Conservation (phyloP, 2,888 invertebrate genomes). For the Watsonalla binaria region DNA sequence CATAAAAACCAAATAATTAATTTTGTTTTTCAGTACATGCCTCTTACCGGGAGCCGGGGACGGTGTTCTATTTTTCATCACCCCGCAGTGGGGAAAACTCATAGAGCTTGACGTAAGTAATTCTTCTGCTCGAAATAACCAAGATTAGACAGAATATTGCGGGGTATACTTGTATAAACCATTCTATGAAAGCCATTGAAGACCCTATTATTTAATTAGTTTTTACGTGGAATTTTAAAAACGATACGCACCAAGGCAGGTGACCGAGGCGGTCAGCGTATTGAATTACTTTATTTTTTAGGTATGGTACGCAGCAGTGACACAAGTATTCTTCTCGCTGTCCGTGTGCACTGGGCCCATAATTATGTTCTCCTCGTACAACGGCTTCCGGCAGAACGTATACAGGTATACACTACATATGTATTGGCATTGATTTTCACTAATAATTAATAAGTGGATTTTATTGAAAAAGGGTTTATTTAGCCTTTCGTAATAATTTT, state of each 20-base stretch:
- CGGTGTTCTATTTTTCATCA: slow-evolving; percentile 87
- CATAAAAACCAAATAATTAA: no score
- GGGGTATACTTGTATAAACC: no score
- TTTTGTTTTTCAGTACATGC: slow-evolving; percentile 63
- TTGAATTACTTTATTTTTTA: slow-evolving; percentile 26
- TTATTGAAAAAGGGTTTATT: no score
- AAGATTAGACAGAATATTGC: no score
- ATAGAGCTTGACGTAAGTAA: slow-evolving; percentile 81
- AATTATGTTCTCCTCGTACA: slow-evolving; percentile 87
- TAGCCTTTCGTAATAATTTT: no score
- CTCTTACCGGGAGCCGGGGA: slow-evolving; percentile 82
- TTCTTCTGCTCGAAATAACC: background rate
- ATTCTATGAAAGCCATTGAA: no score
- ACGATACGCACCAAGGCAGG: no score
- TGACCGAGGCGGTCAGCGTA: background rate
- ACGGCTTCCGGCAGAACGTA: slow-evolving; percentile 83
- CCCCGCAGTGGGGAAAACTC: slow-evolving; percentile 87
- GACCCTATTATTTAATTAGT: no score
- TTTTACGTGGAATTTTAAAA: no score
- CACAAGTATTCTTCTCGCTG: slow-evolving; percentile 88
- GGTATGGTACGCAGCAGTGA: slow-evolving; percentile 89
- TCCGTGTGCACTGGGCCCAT: slow-evolving; percentile 86
- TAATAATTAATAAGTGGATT: no score
- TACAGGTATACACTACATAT: slow-evolving; percentile 65
- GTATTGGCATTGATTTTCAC: no score